phyloP scores from a whole-genome alignment of 2,113 vertebrate genomes.

The Callipepla squamata region DNA sequence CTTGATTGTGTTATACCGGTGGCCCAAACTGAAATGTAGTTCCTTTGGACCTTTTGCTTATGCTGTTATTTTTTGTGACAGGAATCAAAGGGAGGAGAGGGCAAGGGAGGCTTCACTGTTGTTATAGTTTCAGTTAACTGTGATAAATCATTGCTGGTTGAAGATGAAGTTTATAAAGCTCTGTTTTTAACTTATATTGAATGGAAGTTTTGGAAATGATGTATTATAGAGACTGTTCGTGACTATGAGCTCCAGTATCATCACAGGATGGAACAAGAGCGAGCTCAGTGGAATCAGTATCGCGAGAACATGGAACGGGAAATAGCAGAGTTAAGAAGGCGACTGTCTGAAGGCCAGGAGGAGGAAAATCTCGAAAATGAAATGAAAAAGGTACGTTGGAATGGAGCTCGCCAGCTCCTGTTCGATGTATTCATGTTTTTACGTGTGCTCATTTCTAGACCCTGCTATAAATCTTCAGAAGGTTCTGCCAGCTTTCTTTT shows the following conservation, averaged over 20 bases:
- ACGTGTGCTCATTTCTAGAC: accelerated
- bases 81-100: neutral
- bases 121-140: neutral
- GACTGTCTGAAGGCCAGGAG: conserved; percentile 91
- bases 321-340: conserved; percentile 86
- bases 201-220: conserved; percentile 14
- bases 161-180: neutral
- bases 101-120: neutral
- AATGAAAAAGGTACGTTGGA: conserved; percentile 92
- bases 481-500: neutral
- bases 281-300: conserved; percentile 93
- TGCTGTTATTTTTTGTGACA: neutral
- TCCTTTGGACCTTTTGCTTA: neutral
- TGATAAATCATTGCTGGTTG: neutral
- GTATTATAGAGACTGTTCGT: conserved; percentile 87
- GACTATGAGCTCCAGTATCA: conserved; percentile 96
- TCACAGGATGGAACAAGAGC: conserved; percentile 93
- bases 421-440: neutral
- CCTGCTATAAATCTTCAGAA: neutral
- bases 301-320: conserved; percentile 90
- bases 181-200: neutral
- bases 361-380: conserved; percentile 97
- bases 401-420: neutral
- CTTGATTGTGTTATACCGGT: neutral
- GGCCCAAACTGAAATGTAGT: neutral